Evolutionary conservation across 2,888 invertebrate genomes (phyloP).

Genomic region (Papilio elwesi): DNA sequence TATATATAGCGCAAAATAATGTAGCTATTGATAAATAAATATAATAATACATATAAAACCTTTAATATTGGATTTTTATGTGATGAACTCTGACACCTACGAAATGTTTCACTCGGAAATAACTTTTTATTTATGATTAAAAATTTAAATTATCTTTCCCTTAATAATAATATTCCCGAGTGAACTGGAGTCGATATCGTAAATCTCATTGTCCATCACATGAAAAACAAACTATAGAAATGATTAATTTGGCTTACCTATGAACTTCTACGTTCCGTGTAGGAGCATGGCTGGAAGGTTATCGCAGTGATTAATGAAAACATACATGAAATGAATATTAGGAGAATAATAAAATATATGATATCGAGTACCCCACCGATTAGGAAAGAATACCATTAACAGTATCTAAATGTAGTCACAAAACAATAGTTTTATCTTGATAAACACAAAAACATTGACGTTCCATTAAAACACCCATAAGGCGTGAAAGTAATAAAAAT

Average conservation of each 20-base stretch:
- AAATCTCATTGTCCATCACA: not conserved
- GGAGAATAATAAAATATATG: not conserved
- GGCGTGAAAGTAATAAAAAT: not conserved
- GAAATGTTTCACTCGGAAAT: too few species aligned
- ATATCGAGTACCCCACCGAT: not conserved
- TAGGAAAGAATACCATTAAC: not conserved
- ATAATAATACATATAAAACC: too few species aligned
- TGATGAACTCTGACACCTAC: too few species aligned
- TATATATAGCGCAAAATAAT: too few species aligned
- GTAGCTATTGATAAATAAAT: too few species aligned
- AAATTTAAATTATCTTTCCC: too few species aligned
- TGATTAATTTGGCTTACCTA: constrained; percentile 56
- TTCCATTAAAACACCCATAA: not conserved
- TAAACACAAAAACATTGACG: too few species aligned
- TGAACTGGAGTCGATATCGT: too few species aligned
- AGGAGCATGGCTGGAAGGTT: constrained; percentile 55
- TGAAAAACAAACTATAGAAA: not conserved
- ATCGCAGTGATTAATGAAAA: constrained; percentile 43
- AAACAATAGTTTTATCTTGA: not conserved
- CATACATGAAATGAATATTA: constrained; percentile 25
- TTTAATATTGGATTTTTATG: too few species aligned
- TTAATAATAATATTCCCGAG: too few species aligned
- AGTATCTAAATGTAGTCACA: not conserved
- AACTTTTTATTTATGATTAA: too few species aligned
- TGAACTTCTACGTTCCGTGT: constrained; percentile 61